Conservation (phyloP, 2,113 vertebrate genomes). For the Phalacrocorax pelagicus region DNA sequence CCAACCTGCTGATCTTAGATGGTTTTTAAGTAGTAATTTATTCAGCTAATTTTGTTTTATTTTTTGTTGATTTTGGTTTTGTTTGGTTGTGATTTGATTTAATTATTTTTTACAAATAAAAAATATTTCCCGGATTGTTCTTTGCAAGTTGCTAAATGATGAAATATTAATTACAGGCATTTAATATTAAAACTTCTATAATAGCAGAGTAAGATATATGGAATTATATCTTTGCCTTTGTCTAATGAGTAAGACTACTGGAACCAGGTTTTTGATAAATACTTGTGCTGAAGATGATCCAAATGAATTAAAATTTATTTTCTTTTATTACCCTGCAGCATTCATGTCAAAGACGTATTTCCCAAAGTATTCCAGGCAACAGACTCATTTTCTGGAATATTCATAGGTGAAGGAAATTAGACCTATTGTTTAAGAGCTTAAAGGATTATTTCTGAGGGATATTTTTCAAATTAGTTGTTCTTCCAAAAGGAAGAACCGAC, state of each 20-base stretch:
- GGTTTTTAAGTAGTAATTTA: neutral
- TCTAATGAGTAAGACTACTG: neutral
- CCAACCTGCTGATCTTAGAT: neutral
- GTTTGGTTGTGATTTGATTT: neutral
- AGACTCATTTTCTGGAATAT: neutral
- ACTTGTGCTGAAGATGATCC: neutral
- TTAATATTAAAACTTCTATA: neutral
- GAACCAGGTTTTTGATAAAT: neutral
- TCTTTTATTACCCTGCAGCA: neutral
- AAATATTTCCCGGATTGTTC: neutral
- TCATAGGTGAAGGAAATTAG: neutral
- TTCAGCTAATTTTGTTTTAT: neutral
- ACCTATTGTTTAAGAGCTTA: neutral
- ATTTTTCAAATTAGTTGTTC: neutral
- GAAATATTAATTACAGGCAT: neutral
- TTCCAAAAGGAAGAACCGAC: neutral
- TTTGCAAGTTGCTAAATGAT: neutral
- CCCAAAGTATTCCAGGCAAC: neutral
- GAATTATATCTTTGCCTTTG: neutral
- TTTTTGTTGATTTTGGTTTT: neutral
- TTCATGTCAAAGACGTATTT: neutral
- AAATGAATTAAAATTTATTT: neutral
- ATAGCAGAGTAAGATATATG: neutral
- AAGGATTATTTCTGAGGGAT: neutral
- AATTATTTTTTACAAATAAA: neutral